These are phyloP conservation scores for Zosterops hypoxanthus DNA, from an alignment of 2,113 vertebrate species.

Conservation along the genomic window DNA sequence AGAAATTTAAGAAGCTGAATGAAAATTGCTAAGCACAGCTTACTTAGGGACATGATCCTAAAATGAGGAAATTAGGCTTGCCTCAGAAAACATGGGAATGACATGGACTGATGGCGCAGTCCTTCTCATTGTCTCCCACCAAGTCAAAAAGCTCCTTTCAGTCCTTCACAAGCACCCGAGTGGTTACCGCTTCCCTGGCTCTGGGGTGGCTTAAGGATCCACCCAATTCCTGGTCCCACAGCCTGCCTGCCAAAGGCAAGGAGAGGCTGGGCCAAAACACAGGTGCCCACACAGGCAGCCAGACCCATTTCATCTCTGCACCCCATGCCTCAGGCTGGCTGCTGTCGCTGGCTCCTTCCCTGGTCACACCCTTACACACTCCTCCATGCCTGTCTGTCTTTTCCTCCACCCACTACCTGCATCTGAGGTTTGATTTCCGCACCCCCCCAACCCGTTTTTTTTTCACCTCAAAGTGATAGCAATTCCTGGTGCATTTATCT, in stretches of 20 bases:
- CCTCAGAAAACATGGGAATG: not conserved
- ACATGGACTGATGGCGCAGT: not conserved
- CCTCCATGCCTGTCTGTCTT: not conserved
- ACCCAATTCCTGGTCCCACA: accelerated
- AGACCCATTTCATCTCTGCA: not conserved
- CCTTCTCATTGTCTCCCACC: not conserved
- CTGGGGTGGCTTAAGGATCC: accelerated
- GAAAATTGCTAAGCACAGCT: not conserved
- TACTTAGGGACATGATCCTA: not conserved
- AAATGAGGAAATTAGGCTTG: not conserved
- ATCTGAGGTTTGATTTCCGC: not conserved
- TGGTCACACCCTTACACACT: not conserved
- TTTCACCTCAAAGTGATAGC: constrained; percentile 79
- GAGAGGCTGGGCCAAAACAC: not conserved
- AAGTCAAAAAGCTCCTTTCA: not conserved
- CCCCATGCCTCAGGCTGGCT: not conserved
- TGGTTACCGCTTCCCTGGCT: accelerated
- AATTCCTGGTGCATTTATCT: constrained; percentile 83
- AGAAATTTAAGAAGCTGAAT: not conserved
- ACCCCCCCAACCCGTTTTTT: not conserved
- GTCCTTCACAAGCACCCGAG: not conserved
- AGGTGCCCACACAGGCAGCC: not conserved
- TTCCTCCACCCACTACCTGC: constrained; percentile 17
- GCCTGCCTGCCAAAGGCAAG: not conserved
- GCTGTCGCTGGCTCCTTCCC: not conserved